Base-by-base conservation (phyloP, 1,140 invertebrate species). In the Cherax destructor region DNA sequence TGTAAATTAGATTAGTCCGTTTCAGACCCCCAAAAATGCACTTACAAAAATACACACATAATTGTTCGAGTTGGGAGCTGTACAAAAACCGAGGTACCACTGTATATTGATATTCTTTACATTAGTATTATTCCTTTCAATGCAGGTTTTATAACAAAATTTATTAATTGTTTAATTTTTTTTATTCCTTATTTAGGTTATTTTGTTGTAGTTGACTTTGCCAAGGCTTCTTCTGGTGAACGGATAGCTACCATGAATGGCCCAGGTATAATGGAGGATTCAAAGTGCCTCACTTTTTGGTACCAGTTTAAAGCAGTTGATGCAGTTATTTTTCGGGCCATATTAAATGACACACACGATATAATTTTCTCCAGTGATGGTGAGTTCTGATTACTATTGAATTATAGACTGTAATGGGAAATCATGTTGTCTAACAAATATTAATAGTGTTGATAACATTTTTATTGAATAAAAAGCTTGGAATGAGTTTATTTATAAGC, bases 261-360 rank as follows among this genome's bases (percentile, higher is more conserved):
- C 16, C 92, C 92, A 50, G 5, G 49, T 10, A 24, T 90, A 5
- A 41, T 24, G 18, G 50, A 72, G 6, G 78, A 69, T 16, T 83
- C 49, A 0, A 74, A 74, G 13, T 92, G 92, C 61, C 78, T 92
- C 65, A 90, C 92, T 10, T 92, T 92, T 65, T 87, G 92, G 84
- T 92, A 89, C 65, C 76, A 90, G 59, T 59, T 91, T 47, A 77
- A 83, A 16, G 86, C 83, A 50, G 24, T n/a, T 10, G 88, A 86
- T 41, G 16, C 52, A 24, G 56, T 74, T 49, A 24, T 59, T 18
- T 81, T 92, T 52, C 78, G 78, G 3, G 83, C 69, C 30, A 50
- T 30, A 50, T 21, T 11, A 16, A 92, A 87, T 41, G 76, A 56
- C 10, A 85, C 89, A 10, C 18, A 80, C 0, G 89, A 85, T 11